These are phyloP conservation scores for Apis dorsata DNA, from an alignment of 1,140 invertebrate species.

Conservation along the genomic window DNA sequence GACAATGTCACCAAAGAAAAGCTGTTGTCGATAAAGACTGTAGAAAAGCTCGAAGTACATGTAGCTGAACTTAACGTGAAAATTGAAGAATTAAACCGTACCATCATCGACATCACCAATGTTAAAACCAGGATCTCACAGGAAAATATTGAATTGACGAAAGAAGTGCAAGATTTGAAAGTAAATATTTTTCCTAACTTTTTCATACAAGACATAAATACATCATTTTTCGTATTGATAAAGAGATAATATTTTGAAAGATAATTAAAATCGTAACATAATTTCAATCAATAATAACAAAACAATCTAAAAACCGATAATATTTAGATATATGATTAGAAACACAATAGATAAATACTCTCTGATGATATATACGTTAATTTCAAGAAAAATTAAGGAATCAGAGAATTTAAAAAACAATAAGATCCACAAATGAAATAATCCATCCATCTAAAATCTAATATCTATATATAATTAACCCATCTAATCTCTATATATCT, in stretches of 20 bases:
- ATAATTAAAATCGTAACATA: background rate
- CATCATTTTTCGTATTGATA: background rate
- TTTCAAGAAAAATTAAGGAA: too few species aligned
- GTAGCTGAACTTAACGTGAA: slow-evolving; percentile 94
- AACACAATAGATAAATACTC: background rate
- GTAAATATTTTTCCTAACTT: slow-evolving; percentile 68
- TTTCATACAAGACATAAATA: background rate
- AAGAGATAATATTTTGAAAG: background rate
- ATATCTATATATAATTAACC: too few species aligned
- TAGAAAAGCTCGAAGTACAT: slow-evolving; percentile 93
- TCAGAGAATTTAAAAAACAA: too few species aligned
- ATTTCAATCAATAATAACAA: background rate
- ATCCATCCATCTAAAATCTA: too few species aligned
- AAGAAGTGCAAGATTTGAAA: slow-evolving; percentile 97
- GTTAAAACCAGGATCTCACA: slow-evolving; percentile 92
- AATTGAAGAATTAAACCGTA: slow-evolving; percentile 97
- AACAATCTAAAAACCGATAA: background rate
- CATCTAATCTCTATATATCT: too few species aligned
- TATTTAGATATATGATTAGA: too few species aligned
- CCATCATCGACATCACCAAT: slow-evolving; percentile 95
- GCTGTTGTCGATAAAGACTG: slow-evolving; percentile 90
- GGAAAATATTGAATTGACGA: slow-evolving; percentile 96
- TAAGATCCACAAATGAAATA: too few species aligned
- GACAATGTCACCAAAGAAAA: slow-evolving; percentile 96
- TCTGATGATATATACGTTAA: too few species aligned